These are phyloP conservation scores for Lucinisca nassula DNA, from an alignment of 2,888 invertebrate genomes.

Conservation along the genomic window DNA sequence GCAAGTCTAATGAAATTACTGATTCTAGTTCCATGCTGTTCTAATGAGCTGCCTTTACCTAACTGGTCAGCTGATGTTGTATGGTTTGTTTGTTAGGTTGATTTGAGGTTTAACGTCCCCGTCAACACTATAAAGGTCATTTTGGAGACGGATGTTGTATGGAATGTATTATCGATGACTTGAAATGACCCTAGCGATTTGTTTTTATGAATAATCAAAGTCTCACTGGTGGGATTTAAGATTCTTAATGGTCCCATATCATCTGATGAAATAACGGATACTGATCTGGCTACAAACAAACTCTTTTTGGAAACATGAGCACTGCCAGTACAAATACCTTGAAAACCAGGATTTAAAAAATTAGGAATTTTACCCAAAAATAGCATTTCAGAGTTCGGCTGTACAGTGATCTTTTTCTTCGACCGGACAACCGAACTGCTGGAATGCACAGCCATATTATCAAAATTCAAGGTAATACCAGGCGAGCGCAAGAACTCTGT, in stretches of 20 bases:
- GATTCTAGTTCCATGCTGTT: too few relatives aligned
- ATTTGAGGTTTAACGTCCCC: too few relatives aligned
- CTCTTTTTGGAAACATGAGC: background rate
- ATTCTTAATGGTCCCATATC: background rate
- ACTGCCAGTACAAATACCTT: background rate
- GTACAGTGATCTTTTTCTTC: background rate
- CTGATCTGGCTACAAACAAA: background rate
- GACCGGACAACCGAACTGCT: background rate
- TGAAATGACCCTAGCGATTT: background rate
- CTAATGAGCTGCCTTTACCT: too few relatives aligned
- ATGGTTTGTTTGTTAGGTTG: too few relatives aligned
- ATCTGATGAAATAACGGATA: background rate
- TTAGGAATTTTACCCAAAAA: background rate
- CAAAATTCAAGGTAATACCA: background rate
- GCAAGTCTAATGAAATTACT: too few relatives aligned
- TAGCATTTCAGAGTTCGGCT: background rate
- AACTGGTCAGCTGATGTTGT: too few relatives aligned
- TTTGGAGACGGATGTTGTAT: too few relatives aligned
- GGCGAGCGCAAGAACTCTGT: constrained; percentile 21
- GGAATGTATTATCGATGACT: background rate
- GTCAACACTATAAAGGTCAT: too few relatives aligned
- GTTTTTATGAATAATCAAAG: background rate
- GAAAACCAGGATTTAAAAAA: background rate
- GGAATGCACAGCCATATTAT: background rate
- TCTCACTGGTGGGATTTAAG: background rate